Conservation (phyloP, 2,797 vertebrate genomes). For the Sorex maritimensis region DNA sequence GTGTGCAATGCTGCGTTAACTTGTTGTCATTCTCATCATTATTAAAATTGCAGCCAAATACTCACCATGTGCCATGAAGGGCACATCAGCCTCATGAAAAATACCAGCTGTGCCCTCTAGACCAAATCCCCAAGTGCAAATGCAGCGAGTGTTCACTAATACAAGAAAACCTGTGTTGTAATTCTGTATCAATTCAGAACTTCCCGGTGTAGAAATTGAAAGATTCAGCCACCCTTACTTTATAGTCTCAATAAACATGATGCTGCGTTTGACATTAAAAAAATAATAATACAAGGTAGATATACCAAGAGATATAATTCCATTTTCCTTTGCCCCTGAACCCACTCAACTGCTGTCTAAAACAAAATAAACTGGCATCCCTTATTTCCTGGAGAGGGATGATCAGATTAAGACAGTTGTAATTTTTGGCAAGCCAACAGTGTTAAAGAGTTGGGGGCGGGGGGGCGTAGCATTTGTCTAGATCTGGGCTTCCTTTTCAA, state of each 20-base stretch:
- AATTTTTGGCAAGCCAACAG: not conserved
- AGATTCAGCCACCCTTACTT: not conserved
- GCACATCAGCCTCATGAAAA: slow-evolving; percentile 9
- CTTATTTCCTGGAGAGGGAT: not conserved
- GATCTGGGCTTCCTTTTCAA: not conserved
- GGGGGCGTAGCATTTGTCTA: not conserved
- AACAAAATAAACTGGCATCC: not conserved
- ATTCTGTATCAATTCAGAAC: not conserved
- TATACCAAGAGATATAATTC: not conserved
- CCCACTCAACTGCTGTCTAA: not conserved
- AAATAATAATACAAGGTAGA: not conserved
- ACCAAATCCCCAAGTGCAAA: not conserved
- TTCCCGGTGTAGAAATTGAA: not conserved
- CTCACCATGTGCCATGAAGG: not conserved
- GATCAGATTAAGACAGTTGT: fast-evolving
- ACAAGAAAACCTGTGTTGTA: not conserved
- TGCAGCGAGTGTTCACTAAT: not conserved
- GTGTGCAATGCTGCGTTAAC: slow-evolving; percentile 74
- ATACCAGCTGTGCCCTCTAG: not conserved
- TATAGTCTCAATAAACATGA: not conserved
- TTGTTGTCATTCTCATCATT: slow-evolving; percentile 72
- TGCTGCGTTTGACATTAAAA: not conserved
- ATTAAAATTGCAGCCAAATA: slow-evolving; percentile 60
- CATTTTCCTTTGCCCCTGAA: not conserved
- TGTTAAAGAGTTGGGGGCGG: not conserved